Base-by-base conservation (phyloP, 2,113 vertebrate species). In the Phainopepla nitens region DNA sequence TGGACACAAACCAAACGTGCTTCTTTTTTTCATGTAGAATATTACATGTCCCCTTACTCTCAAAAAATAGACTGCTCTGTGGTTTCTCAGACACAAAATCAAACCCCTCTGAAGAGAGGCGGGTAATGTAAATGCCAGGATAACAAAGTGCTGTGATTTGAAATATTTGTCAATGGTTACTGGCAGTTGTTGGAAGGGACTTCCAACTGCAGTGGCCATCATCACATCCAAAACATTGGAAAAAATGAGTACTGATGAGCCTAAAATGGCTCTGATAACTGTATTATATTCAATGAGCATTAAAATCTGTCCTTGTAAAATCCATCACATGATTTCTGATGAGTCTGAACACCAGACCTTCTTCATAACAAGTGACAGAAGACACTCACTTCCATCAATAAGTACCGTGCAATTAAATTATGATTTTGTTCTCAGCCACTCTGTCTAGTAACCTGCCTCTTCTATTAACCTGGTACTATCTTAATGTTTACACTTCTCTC, bases 41-140 rank as follows among this genome's bases (percentile, higher is more conserved):
- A 61, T 49, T 45, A 9, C 9, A 45, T 0, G 1, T n/a, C 2
- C 15, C 7, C 3, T 50, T 78, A 27, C 4, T 66, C 15, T 66
- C 33, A 47, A 60, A n/a, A 47, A 50, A 16, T 3, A 49, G 20
- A 13, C 36, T 33, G 4, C 12, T 44, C 15, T 69, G 2, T 36
- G 16, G 13, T 33, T 90, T 24, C 36, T 60, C 23, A 58, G 17
- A 10, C 27, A 44, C 17, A 81, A 64, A 64, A 76, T 76, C n/a
- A 77, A 57, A 15, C 12, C 3, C 3, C 11, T 84, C 45, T 24
- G 18, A 85, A 61, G 42, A 29, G 9, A 62, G 5, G 12, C 0
- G 1, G 42, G 8, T 15, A 45, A 27, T 42, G 28, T 29, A 28
- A 78, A 75, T 61, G 11, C 4, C 3, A 5, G 9, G 10, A 47